Evolutionary conservation across 2,888 invertebrate genomes (phyloP), one percentile per base, ranked within the genome.

Genomic region (Harpalus rufipes): DNA sequence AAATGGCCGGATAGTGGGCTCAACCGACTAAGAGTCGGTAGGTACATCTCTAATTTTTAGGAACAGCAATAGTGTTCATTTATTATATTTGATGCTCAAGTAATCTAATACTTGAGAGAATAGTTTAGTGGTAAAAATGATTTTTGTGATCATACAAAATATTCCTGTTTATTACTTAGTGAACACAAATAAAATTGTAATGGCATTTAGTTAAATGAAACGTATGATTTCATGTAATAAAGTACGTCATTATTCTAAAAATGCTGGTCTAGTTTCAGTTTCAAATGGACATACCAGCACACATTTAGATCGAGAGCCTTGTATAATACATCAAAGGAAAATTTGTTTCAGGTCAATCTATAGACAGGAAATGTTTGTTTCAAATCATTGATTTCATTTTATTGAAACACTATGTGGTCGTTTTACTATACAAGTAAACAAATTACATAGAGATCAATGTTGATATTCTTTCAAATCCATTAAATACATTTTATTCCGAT

Each of bases 251-350:
- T 51, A 51, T 8, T 51, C 44, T 51, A 51, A 51, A 51, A 51
- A 51, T 51, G 1, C 10, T 12, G 12, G 32, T 10, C 44, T 12
- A 51, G 21, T 51, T 51, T 51, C 12, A 12, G 6, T 51, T 8
- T 51, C 10, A 12, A 51, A 1, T 51, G 10, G 10, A 12, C 21
- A 21, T 21, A 21, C 21, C 21, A 21, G 44, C 10, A 51, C 44
- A 12, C 10, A 51, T 51, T 5, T 51, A 5, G 44, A 12, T 4
- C 44, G 44, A 51, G 10, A 51, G 10, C 12, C 32, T 12, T 51
- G 44, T 12, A 51, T 51, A 51, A 51, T 51, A 51, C 44, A 51
- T 51, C 44, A 51, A 51, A 51, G 44, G 44, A 51, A 51, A 51
- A 51, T 51, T 51, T 51, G 12, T 51, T 51, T 51, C 12, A 51